A percentile compares a stretch with the other conserved stretches of the same genome.
These are phyloP conservation scores for Psilopsiagon aymara DNA, from an alignment of 2,113 vertebrate genomes.

Conservation along the genomic window DNA sequence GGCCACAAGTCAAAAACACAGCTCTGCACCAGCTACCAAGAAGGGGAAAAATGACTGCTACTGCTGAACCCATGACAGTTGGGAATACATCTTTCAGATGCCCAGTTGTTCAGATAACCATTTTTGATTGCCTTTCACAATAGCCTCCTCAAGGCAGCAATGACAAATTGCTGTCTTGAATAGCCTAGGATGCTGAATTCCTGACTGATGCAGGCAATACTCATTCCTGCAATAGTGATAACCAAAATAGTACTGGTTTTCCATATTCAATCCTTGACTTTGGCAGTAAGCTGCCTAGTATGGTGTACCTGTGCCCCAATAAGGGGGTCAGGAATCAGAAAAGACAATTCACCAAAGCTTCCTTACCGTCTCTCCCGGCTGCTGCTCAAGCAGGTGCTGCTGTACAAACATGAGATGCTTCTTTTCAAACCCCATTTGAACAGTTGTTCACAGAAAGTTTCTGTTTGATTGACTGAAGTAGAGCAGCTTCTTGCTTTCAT, in stretches of 20 bases:
- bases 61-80: too few species aligned
- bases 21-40: too few species aligned
- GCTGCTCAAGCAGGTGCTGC: rapidly evolving
- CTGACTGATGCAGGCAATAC: not conserved
- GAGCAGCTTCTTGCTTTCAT: not conserved
- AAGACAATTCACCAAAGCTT: not conserved
- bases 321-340: not conserved
- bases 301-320: rapidly evolving
- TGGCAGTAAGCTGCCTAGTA: not conserved
- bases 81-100: not conserved
- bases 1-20: too few species aligned
- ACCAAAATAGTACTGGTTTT: not conserved
- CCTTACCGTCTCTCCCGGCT: rapidly evolving
- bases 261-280: not conserved
- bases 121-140: not conserved
- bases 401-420: not conserved
- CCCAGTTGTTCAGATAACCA: not conserved
- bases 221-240: not conserved
- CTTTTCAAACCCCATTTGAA: not conserved
- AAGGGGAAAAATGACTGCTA: too few species aligned
- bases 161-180: not conserved
- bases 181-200: not conserved
- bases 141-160: not conserved
- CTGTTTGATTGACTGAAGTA: not conserved
- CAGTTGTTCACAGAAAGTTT: not conserved